Evolutionary conservation across 2,797 vertebrate genomes (phyloP).

Genomic region (Enteromius fasciolatus): DNA sequence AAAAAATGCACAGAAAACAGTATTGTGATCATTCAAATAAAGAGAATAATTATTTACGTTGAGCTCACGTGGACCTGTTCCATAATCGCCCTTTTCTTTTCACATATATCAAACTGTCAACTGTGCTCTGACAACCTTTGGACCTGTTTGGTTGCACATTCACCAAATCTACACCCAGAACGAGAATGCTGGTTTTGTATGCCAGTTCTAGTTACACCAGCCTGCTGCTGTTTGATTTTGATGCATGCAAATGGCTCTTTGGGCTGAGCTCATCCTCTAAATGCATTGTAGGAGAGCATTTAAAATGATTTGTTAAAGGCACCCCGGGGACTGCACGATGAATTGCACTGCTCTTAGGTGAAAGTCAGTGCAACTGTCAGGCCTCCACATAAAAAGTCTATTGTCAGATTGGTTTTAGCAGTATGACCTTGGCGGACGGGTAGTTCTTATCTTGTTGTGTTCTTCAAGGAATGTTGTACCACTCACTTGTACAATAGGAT

Average conservation of each 20-base stretch:
- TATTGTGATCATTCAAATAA: not conserved
- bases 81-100: not conserved
- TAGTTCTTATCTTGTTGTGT: constrained; percentile 10
- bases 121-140: constrained; percentile 34
- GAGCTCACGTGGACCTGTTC: not conserved
- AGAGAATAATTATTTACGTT: not conserved
- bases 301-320: constrained; percentile 30
- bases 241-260: constrained; percentile 36
- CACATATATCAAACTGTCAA: constrained; percentile 22
- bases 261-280: constrained; percentile 36
- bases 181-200: constrained; percentile 17
- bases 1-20: not conserved
- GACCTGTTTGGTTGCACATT: constrained; percentile 40
- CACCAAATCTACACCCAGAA: constrained; percentile 12
- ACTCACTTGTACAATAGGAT: not conserved
- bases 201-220: not conserved
- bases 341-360: constrained; percentile 1
- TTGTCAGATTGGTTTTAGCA: constrained; percentile 1
- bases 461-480: constrained; percentile 31
- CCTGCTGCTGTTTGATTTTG: constrained; percentile 21
- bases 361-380: constrained; percentile 27
- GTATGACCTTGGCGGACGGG: not conserved
- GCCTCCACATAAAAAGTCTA: constrained; percentile 12
- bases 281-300: constrained; percentile 27
- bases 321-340: constrained; percentile 11